Base-by-base conservation (phyloP, 1,140 invertebrate species). In the Archegozetes longisetosus region DNA sequence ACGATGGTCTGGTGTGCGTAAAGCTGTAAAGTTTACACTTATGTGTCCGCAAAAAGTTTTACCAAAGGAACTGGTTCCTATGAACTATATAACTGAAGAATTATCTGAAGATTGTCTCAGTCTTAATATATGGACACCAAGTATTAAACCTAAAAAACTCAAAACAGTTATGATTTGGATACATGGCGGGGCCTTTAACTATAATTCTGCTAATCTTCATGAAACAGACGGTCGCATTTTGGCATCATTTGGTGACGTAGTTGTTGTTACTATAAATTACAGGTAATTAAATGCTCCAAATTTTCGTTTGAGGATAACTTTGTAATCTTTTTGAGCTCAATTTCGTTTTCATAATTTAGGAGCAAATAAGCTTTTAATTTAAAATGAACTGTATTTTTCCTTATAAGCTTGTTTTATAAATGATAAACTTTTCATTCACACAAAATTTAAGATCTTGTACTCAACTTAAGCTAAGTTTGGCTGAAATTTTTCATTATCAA, bases 1-100 rank as follows among this genome's bases (percentile, higher is more conserved):
- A 62, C 82, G 82, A 0, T 96, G 91, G 91, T 9, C 6, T 9
- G 32, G 32, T 40, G 32, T 40, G 6, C 17, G 17, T 40, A 40
- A 40, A 40, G 32, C 32, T 6, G 6, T 40, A 6, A 40, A 40
- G 6, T 40, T 40, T 40, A 40, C 6, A 6, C 6, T 9, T 40
- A 40, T 40, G 32, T 40, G 32, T 40, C 32, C 32, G 32, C 32
- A 40, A 9, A 40, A 40, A 40, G 32, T 40, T 40, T 40, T 40
- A 40, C 32, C 32, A 9, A 40, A 40, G 17, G 17, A 17, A 9
- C 17, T 40, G 32, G 32, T 40, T 9, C 32, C 32, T 6, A 40
- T 40, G 32, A 40, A 17, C 6, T 40, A 59, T 17, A 28, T 23
- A 20, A 59, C 61, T 9, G 12, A 9, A 24, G 6, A 25, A 9